These are phyloP conservation scores for Sycophila texana DNA, from an alignment of 2,888 invertebrate species.

Conservation along the genomic window DNA sequence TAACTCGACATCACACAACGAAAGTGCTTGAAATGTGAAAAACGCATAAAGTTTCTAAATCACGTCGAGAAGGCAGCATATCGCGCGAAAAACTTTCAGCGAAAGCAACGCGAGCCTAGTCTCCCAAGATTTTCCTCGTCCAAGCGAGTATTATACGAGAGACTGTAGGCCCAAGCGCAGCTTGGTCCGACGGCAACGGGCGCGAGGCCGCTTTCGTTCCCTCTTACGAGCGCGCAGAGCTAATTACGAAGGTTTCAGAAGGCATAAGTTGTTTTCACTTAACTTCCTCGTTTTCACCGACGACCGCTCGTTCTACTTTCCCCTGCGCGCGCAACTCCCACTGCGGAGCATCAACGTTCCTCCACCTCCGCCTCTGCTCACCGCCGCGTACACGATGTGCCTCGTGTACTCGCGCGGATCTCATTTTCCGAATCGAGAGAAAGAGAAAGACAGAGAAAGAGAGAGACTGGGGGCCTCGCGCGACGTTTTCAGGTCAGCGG, in stretches of 20 bases:
- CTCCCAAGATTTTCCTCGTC: too few species aligned
- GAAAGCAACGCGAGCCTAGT: too few species aligned
- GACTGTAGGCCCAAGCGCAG: too few species aligned
- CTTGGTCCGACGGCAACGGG: background rate
- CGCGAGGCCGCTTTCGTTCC: constrained; percentile 27
- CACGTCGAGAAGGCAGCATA: too few species aligned
- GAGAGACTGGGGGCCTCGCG: constrained; percentile 1
- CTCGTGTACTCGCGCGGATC: too few species aligned
- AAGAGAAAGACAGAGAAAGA: constrained; percentile 17
- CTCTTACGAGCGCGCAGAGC: background rate
- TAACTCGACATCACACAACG: too few species aligned
- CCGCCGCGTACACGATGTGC: background rate
- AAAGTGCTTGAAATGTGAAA: too few species aligned
- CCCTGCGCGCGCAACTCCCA: constrained; percentile 57
- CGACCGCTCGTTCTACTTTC: constrained; percentile 72
- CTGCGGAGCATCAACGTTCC: background rate
- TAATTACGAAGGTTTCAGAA: constrained; percentile 38
- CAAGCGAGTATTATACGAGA: background rate
- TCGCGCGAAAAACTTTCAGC: too few species aligned
- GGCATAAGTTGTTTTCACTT: constrained; percentile 70
- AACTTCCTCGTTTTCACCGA: constrained; percentile 74
- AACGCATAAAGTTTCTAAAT: too few species aligned
- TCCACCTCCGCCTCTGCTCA: background rate
- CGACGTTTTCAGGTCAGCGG: constrained; percentile 24
- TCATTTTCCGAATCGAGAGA: constrained; percentile 12